Evolutionary conservation across 2,888 invertebrate species (phyloP), one percentile per base, ranked within the genome.

Genomic region (Pterostichus madidus): DNA sequence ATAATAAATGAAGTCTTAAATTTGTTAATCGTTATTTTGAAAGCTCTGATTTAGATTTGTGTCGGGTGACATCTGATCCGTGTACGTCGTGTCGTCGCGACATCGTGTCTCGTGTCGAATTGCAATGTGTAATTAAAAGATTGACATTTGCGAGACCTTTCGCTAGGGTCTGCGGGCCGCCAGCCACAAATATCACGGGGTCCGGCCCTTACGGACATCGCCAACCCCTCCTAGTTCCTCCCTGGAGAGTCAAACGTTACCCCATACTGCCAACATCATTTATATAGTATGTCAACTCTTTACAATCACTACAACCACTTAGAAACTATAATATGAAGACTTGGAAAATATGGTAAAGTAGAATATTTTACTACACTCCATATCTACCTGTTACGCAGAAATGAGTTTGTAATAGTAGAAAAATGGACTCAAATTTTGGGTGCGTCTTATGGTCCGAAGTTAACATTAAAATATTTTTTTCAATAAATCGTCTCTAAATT

Each of bases 101-200:
- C 64, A 11, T n/a, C 24, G 75, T 75, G 75, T 75, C 75, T n/a
- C 24, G 75, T 75, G 75, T 75, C 75, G 53, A 31, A 75, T 75
- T 80, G 83, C 83, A 84, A 79, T 84, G 76, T 80, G 84, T 86
- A 86, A 86, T 86, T 86, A 86, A 86, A 86, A 86, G 85, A 85
- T 86, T 86, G 86, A 86, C 86, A 86, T 86, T 86, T 86, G 84
- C 77, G 83, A 84, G 86, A 86, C 86, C 86, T 86, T 86, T 86
- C 84, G 85, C 84, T 84, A 82, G 75, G 84, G 83, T 80, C 84
- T 82, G 82, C 76, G 61, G 75, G 46, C 46, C 61, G 64, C 49
- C 64, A 44, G 79, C 79, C 79, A 79, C 79, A 79, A 79, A 79
- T 79, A 79, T 79, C 79, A 79, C 79, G 64, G 61, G 79, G 79